Evolutionary conservation across 2,888 invertebrate genomes (phyloP).

Genomic region (Volucella bombylans): DNA sequence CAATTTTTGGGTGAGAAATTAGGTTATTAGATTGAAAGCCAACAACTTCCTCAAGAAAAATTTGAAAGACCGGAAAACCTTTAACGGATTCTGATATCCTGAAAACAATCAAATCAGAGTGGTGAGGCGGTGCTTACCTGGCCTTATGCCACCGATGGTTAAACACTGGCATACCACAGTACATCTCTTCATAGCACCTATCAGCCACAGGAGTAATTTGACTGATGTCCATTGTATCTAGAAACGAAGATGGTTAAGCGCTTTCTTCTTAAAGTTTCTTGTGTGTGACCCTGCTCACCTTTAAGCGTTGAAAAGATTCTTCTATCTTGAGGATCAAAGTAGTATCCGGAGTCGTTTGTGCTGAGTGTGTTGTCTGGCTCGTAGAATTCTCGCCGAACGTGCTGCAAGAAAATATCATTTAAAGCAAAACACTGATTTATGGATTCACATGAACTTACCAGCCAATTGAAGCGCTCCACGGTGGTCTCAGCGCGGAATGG

Average conservation of each 20-base stretch:
- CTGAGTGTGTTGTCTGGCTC: no score
- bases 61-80: no score
- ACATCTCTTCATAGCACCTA: conserved; percentile 78
- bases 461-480: conserved; percentile 82
- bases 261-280: not conserved
- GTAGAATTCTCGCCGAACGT: no score
- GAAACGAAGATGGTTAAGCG: conserved; percentile 33
- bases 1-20: no score
- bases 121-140: conserved; percentile 73
- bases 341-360: no score
- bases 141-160: conserved; percentile 79
- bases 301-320: conserved; percentile 77
- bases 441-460: conserved; percentile 68
- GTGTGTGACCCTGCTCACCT: conserved; percentile 27
- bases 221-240: conserved; percentile 73
- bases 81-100: no score
- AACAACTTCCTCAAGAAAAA: no score
- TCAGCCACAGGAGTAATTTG: conserved; percentile 70
- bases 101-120: no score
- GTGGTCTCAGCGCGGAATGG: conserved; percentile 84
- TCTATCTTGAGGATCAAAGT: conserved; percentile 83
- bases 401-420: no score
- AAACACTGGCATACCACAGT: conserved; percentile 80
- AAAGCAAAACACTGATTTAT: no score
- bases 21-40: no score